Evolutionary conservation across 2,888 invertebrate species (phyloP), one percentile per base, ranked within the genome.

Genomic region (Drosophila glabriapex): DNA sequence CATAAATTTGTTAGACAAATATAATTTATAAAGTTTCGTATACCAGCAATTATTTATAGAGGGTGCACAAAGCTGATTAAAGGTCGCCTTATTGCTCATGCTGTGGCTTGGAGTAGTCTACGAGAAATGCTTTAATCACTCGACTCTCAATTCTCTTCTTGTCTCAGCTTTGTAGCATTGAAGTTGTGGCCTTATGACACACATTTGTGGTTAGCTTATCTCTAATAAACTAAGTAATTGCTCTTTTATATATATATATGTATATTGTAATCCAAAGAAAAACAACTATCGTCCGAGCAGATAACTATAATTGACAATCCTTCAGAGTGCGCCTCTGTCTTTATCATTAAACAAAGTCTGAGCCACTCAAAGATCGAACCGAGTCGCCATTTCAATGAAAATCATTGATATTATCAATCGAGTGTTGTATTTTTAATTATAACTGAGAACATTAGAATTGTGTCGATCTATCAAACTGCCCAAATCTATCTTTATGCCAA

Each of bases 131-230:
- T 43, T 52, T 75, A 79, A 79, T 63, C 74, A 37, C 49, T 58
- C 33, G 46, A 43, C 46, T 56, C 70, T 70, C 58, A 49, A 46
- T 68, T 66, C 71, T 66, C 68, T 52, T 68, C 81, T 81, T 79
- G 75, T 64, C 84, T 75, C 39, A 35, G 41, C 53, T 68, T 70
- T 82, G 46, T 16, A 87, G 85, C 89, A 87, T 85, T 85, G 88
- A 89, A 89, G 89, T 89, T 89, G 83, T 85, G 85, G 89, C 89
- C 85, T 89, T 85, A 89, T 85, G 89, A 89, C 85, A 85, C 85
- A 85, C 89, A 89, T 85, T 85, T 76, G 84, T 85, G 85, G 85
- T 79, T 75, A 80, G 80, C 85, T 85, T 85, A 85, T 89, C 89
- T 67, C 85, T 25, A 25, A 31, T 29, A n/a, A 46, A 62, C 64